Conservation (phyloP, 2,888 invertebrate species). For the Chymomyza procnemis region DNA sequence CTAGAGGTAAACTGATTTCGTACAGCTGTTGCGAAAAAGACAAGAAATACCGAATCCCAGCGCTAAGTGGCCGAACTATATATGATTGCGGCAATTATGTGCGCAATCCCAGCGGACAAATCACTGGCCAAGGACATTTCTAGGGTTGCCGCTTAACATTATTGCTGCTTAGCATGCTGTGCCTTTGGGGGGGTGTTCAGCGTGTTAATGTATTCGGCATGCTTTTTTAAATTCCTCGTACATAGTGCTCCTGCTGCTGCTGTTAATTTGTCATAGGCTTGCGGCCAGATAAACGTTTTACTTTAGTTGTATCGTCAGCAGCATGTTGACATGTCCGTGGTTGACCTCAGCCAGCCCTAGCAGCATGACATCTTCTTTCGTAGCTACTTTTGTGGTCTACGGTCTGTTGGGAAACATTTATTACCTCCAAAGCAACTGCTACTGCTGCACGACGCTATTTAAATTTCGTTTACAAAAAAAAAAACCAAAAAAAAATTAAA, state of each 20-base stretch:
- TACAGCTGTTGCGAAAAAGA: slow-evolving; percentile 53
- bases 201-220: slow-evolving; percentile 31
- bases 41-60: background rate
- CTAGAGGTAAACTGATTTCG: slow-evolving; percentile 11
- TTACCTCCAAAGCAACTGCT: slow-evolving; percentile 52
- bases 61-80: slow-evolving; percentile 15
- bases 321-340: slow-evolving; percentile 46
- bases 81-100: slow-evolving; percentile 58
- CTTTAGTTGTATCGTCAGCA: slow-evolving; percentile 37
- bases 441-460: slow-evolving; percentile 45
- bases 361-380: background rate
- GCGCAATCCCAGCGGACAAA: slow-evolving; percentile 63
- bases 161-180: background rate
- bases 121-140: slow-evolving; percentile 48
- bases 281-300: slow-evolving; percentile 13
- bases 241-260: slow-evolving; percentile 38
- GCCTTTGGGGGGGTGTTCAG: slow-evolving; percentile 19
- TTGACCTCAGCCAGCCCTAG: slow-evolving; percentile 10
- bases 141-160: slow-evolving; percentile 12
- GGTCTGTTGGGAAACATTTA: slow-evolving; percentile 77
- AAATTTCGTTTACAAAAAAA: slow-evolving; percentile 37
- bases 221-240: slow-evolving; percentile 3
- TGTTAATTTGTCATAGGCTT: slow-evolving; percentile 63
- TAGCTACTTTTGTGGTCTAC: slow-evolving; percentile 21
- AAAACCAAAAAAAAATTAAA: slow-evolving; percentile 36